Base-by-base conservation (phyloP, 1,140 invertebrate genomes). In the Drosophila parabipectinata region DNA sequence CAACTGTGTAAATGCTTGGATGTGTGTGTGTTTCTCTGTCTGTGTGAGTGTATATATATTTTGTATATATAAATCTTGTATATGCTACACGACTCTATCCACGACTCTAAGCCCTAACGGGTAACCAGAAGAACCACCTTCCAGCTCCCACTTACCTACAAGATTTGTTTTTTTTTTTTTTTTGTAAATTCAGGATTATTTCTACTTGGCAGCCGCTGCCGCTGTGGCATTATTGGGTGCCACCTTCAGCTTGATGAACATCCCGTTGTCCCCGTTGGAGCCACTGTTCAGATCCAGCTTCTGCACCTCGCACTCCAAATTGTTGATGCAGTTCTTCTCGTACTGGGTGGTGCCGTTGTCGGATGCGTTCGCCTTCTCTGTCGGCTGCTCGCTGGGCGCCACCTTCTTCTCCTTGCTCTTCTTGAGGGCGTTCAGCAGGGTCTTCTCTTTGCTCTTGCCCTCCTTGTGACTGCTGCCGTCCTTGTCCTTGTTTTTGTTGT, bases 401-500 rank as follows among this genome's bases (percentile, higher is more conserved):
- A 83, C 82, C 60, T 91, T 91, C 64, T 91, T 91, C 2, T 91
- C 90, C 58, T 91, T 91, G 61, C 78, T 90, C 66, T 91, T 91
- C 50, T 91, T 91, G 0, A 91, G 74, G 1, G 90, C 88, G 78
- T 91, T 90, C 2, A 91, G 74, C 24, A 91, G 60, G n/a, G 89
- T 91, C 51, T 91, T 91, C 57, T 91, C 87, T 76, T 91, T 91
- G 64, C 82, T 78, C 39, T 91, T 91, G 45, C 72, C 64, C 55
- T 91, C 90, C 68, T 91, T 91, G 44, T 91, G 88, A 64, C 85
- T 90, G 69, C 59, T 74, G 69, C 62, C 71, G 24, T 91, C 90
- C 69, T 91, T 91, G 44, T 91, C 90, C 68, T 92, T 92, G 71
- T 92, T 72, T 62, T 91, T 92, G 66, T 92, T 90, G 53, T 92